These are phyloP conservation scores for Muscicapa striata DNA, from an alignment of 2,797 vertebrate species.

Conservation along the genomic window DNA sequence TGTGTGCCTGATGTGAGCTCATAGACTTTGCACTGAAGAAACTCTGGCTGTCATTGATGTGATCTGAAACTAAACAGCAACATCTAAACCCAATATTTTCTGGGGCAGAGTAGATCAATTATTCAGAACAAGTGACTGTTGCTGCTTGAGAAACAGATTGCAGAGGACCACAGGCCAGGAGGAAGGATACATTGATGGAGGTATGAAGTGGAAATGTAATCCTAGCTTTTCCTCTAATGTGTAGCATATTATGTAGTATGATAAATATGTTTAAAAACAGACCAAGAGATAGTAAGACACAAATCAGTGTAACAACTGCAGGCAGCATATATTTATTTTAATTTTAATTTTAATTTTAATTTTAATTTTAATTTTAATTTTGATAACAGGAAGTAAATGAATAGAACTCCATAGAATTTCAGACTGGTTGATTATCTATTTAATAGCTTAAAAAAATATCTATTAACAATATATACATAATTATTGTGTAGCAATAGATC, in stretches of 20 bases:
- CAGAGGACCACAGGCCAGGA: not conserved
- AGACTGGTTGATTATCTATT: not conserved
- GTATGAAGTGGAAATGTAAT: not conserved
- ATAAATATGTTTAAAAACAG: not conserved
- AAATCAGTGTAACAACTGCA: not conserved
- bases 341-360: not conserved
- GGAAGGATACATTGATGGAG: not conserved
- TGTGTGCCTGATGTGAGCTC: not conserved
- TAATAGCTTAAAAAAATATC: not conserved
- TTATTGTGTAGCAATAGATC: not conserved
- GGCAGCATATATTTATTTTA: not conserved
- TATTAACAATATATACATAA: not conserved
- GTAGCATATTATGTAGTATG: not conserved
- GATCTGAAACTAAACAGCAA: not conserved
- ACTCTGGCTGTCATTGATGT: not conserved
- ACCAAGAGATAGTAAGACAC: not conserved
- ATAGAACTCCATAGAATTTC: not conserved
- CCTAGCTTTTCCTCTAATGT: not conserved
- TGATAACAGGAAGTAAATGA: not conserved
- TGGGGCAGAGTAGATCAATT: not conserved
- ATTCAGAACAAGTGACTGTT: not conserved
- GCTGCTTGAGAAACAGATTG: not conserved
- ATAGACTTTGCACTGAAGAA: not conserved
- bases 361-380: not conserved
- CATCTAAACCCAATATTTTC: not conserved